Percentiles rank a stretch among this genome's conserved stretches.
Evolutionary conservation across 2,888 invertebrate genomes (phyloP).

Genomic region (Petrolisthes cinctipes): DNA sequence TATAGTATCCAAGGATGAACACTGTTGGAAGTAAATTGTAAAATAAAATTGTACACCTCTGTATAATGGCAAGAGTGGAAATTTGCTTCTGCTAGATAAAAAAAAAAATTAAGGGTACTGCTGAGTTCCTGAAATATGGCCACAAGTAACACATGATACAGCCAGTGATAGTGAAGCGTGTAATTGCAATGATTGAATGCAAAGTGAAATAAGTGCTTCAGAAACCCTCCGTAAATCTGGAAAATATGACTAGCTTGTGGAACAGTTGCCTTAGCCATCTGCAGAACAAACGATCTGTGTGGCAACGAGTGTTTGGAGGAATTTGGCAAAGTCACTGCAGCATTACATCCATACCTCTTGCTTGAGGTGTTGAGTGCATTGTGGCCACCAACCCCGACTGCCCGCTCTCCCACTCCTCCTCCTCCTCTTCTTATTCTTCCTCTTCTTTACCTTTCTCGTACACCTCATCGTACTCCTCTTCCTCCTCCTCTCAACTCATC

Average conservation of each 20-base stretch:
- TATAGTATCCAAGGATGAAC: too few species aligned
- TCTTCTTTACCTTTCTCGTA: slow-evolving; percentile 23
- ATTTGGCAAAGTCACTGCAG: slow-evolving; percentile 11
- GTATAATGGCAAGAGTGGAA: neutral
- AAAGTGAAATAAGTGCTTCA: slow-evolving; percentile 18
- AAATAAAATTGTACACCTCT: neutral
- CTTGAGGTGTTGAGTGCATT: slow-evolving; percentile 48
- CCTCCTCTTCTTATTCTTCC: slow-evolving; percentile 29
- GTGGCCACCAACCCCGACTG: slow-evolving; percentile 48
- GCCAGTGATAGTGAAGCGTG: neutral
- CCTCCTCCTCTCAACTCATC: slow-evolving; percentile 14
- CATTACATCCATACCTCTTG: slow-evolving; percentile 32
- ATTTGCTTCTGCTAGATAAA: neutral
- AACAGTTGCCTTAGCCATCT: slow-evolving; percentile 38
- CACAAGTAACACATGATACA: slow-evolving; percentile 4
- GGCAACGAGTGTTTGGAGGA: slow-evolving; percentile 28
- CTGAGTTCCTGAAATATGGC: slow-evolving; percentile 9
- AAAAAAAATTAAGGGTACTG: neutral
- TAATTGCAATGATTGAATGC: slow-evolving; percentile 9
- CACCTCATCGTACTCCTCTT: slow-evolving; percentile 13
- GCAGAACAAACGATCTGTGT: slow-evolving; percentile 47
- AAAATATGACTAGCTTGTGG: slow-evolving; percentile 57
- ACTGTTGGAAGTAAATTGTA: too few species aligned
- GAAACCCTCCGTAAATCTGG: slow-evolving; percentile 26
- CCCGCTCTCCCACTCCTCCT: slow-evolving; percentile 43